These are phyloP conservation scores for Sturnira hondurensis DNA, from an alignment of 2,113 vertebrate species.

Conservation along the genomic window DNA sequence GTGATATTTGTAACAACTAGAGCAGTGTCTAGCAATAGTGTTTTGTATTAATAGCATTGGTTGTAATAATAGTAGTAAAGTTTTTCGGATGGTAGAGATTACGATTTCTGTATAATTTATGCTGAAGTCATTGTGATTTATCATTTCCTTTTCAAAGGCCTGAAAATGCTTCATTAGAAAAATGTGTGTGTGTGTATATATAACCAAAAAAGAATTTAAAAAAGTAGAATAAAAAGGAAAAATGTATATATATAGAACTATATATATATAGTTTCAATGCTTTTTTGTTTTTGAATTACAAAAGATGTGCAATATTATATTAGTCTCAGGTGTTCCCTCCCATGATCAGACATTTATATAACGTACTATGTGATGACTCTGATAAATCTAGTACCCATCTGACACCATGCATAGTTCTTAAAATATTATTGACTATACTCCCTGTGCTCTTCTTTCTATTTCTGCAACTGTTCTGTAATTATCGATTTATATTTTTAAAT, in stretches of 20 bases:
- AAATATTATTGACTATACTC: too few relatives aligned
- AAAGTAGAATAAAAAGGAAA: too few relatives aligned
- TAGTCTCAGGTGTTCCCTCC: background rate
- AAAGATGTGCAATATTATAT: background rate
- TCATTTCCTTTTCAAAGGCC: background rate
- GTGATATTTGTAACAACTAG: background rate
- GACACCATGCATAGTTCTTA: too few relatives aligned
- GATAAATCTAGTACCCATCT: too few relatives aligned
- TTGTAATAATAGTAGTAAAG: background rate
- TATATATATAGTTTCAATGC: background rate
- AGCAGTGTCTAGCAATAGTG: background rate
- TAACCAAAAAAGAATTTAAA: too few relatives aligned
- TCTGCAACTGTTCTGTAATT: too few relatives aligned
- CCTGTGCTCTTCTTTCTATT: too few relatives aligned
- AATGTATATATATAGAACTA: background rate
- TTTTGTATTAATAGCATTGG: background rate
- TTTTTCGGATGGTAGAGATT: background rate
- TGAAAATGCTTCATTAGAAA: background rate
- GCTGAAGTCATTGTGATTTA: background rate
- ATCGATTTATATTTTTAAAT: too few relatives aligned
- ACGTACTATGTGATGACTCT: background rate
- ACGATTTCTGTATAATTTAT: background rate
- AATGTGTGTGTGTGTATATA: too few relatives aligned
- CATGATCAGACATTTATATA: background rate
- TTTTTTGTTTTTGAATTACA: background rate